Evolutionary conservation across 2,113 vertebrate species (phyloP).

Genomic region (Lampris incognitus): DNA sequence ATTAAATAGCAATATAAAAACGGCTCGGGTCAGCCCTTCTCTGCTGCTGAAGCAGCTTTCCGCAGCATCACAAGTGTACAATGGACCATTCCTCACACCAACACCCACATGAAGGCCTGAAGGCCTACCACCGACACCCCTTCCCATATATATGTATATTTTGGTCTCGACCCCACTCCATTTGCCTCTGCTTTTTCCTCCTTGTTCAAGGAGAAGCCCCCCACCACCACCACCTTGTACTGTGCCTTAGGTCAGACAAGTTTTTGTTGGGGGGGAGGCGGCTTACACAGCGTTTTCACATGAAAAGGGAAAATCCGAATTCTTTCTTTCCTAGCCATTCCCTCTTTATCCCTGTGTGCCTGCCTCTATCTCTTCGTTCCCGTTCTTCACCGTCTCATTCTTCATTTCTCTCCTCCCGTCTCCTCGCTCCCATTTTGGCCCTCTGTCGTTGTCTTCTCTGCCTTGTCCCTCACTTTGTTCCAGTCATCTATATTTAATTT

Average conservation of each 20-base stretch:
- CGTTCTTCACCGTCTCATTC: constrained; percentile 14
- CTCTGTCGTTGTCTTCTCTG: background rate
- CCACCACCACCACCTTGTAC: background rate
- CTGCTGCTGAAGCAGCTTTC: constrained; percentile 64
- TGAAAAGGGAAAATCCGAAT: constrained; percentile 56
- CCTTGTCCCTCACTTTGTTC: constrained; percentile 2
- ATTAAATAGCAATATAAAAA: constrained; percentile 85
- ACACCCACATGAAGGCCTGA: constrained; percentile 51
- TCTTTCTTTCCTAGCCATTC: constrained; percentile 30
- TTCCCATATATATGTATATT: constrained; percentile 79
- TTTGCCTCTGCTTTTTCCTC: constrained; percentile 28
- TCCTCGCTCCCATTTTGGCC: constrained; percentile 13
- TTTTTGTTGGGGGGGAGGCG: constrained; percentile 33
- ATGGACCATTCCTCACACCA: constrained; percentile 45
- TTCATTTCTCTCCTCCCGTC: constrained; percentile 7
- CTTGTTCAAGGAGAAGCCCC: constrained; percentile 41
- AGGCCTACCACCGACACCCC: constrained; percentile 43
- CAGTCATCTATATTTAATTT: constrained; percentile 1
- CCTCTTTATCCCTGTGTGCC: constrained; percentile 14
- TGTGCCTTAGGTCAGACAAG: constrained; percentile 21
- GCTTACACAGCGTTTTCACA: constrained; percentile 54
- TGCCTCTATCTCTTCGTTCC: constrained; percentile 12
- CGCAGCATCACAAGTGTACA: constrained; percentile 56
- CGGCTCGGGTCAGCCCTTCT: constrained; percentile 77
- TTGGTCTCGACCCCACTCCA: constrained; percentile 65